Evolutionary conservation across 2,797 vertebrate species (phyloP).

Genomic region (Sorex maritimensis): DNA sequence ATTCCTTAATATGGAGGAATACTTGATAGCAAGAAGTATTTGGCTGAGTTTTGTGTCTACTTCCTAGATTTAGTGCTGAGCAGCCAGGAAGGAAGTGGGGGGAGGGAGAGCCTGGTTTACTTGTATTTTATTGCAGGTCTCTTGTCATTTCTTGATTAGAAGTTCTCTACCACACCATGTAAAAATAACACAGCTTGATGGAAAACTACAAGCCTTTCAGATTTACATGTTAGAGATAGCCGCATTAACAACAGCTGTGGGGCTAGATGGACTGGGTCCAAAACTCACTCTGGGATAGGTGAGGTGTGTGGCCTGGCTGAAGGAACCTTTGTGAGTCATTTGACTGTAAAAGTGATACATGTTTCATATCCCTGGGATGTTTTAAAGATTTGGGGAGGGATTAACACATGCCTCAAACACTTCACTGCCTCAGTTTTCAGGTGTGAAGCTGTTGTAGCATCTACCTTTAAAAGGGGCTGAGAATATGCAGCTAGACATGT

Average conservation of each 20-base stretch:
- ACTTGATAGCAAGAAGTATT: neutral
- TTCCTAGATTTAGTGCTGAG: neutral
- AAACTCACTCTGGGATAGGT: neutral
- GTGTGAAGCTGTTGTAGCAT: neutral
- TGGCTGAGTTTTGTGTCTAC: neutral
- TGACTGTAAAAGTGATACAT: neutral
- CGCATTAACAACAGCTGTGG: neutral
- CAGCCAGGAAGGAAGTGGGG: neutral
- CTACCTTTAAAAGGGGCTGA: conserved; percentile 14
- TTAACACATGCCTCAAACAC: conserved; percentile 33
- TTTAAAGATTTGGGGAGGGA: neutral
- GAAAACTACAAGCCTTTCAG: neutral
- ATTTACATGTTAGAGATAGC: neutral
- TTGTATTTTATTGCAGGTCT: neutral
- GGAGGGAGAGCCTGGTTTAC: neutral
- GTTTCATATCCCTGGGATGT: neutral
- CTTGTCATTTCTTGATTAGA: neutral
- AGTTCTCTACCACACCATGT: neutral
- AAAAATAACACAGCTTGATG: neutral
- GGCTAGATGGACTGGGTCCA: neutral
- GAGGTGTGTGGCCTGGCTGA: neutral
- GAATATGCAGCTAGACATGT: conserved; percentile 1
- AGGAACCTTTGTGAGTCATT: neutral
- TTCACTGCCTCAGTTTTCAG: conserved; percentile 6
- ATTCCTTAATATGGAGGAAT: too few relatives aligned